A percentile compares a stretch with the other conserved stretches of the same genome.
These are phyloP conservation scores for Cotesia glomerata DNA, from an alignment of 1,140 invertebrate species.

Conservation along the genomic window DNA sequence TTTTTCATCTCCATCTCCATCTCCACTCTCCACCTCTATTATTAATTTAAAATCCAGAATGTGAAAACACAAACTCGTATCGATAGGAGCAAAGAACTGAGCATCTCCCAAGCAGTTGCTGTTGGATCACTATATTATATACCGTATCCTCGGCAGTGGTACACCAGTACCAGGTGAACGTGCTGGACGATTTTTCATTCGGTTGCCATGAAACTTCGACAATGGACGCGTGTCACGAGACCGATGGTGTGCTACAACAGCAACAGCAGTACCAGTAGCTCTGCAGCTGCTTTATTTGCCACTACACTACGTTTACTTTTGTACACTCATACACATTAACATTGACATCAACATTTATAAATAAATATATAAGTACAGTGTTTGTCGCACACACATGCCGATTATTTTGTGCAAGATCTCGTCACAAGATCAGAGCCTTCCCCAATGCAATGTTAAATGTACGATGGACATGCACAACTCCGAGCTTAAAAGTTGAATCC, in stretches of 20 bases:
- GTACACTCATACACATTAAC: slow-evolving; percentile 25
- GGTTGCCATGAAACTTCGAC: slow-evolving; percentile 59
- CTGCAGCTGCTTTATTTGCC: slow-evolving; percentile 53
- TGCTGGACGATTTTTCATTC: slow-evolving; percentile 61
- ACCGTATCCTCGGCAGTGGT: too few species aligned
- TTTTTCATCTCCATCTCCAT: too few species aligned
- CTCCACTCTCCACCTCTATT: too few species aligned
- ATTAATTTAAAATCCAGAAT: too few species aligned
- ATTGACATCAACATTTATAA: too few species aligned
- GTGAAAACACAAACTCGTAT: too few species aligned
- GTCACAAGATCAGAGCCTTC: slow-evolving; percentile 51
- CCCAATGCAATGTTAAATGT: slow-evolving; percentile 38
- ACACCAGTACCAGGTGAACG: slow-evolving; percentile 52
- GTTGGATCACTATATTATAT: neutral
- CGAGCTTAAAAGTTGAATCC: neutral
- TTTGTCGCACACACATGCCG: slow-evolving; percentile 23
- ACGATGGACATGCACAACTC: slow-evolving; percentile 31
- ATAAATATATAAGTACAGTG: neutral
- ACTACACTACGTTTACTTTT: slow-evolving; percentile 36
- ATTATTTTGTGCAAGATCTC: slow-evolving; percentile 38
- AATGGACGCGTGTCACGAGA: slow-evolving; percentile 62
- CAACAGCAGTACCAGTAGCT: slow-evolving; percentile 45
- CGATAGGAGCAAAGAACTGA: too few species aligned
- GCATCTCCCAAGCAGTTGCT: too few species aligned
- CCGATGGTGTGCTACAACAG: neutral